Evolutionary conservation across 2,888 invertebrate genomes (phyloP).

Genomic region (Lasius platythorax): DNA sequence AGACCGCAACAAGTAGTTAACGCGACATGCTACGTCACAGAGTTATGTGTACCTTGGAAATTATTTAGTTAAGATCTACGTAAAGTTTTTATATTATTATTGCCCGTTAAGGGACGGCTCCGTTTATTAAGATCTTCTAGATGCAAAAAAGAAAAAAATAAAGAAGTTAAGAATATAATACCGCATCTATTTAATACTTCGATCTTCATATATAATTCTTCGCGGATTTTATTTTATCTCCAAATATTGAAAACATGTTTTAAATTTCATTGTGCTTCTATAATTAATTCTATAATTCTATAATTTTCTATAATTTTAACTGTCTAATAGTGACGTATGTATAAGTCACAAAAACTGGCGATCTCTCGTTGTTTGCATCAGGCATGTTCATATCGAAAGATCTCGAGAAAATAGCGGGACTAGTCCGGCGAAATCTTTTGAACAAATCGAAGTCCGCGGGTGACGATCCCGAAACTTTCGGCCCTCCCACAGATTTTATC

Average conservation of each 20-base stretch:
- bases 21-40: neutral
- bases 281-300: neutral
- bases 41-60: conserved; percentile 5
- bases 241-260: neutral
- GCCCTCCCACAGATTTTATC: conserved; percentile 68
- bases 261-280: neutral
- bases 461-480: conserved; percentile 65
- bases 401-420: conserved; percentile 9
- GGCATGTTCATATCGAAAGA: neutral
- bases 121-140: neutral
- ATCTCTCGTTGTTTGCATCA: neutral
- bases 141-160: neutral
- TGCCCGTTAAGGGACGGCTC: neutral
- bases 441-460: conserved; percentile 33
- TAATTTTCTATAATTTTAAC: neutral
- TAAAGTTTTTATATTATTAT: neutral
- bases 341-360: neutral
- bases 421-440: conserved; percentile 53
- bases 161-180: neutral
- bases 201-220: neutral
- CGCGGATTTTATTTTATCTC: neutral
- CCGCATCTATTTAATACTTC: neutral
- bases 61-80: conserved; percentile 20
- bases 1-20: conserved; percentile 50
- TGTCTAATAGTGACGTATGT: neutral